phyloP scores from a whole-genome alignment of 2,888 invertebrate species.

The Isotomurus palustris region DNA sequence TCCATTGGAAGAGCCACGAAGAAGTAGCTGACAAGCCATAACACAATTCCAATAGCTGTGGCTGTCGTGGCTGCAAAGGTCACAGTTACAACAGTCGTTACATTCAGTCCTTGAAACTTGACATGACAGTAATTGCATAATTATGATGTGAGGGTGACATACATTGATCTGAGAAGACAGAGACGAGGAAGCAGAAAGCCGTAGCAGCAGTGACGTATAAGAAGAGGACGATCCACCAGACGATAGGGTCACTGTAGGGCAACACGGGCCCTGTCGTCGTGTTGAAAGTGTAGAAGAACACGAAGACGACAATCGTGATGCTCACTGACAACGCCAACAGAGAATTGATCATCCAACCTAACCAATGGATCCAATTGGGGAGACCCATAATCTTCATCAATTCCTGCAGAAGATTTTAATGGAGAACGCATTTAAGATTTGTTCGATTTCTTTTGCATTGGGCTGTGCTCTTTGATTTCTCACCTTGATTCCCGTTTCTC shows the following conservation, averaged over 20 bases:
- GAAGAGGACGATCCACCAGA: conserved; percentile 50
- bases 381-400: conserved; percentile 59
- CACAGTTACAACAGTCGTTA: neutral
- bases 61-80: conserved; percentile 48
- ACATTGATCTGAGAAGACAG: conserved; percentile 53
- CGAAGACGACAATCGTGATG: conserved; percentile 49
- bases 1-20: conserved; percentile 39
- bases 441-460: neutral
- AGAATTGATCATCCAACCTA: conserved; percentile 55
- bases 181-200: conserved; percentile 51
- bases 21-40: conserved; percentile 47
- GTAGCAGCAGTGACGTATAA: conserved; percentile 50
- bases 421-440: neutral
- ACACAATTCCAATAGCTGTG: conserved; percentile 46
- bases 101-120: neutral
- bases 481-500: conserved; percentile 59
- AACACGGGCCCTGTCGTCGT: conserved; percentile 33
- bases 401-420: conserved; percentile 50
- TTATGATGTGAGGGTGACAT: conserved; percentile 9
- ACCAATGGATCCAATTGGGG: conserved; percentile 55
- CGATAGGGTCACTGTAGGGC: conserved; percentile 32
- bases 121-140: neutral
- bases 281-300: conserved; percentile 47
- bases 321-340: conserved; percentile 50
- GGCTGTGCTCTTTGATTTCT: neutral